Base-by-base conservation (phyloP, 1,140 invertebrate species). In the Heliothis subflexa region DNA sequence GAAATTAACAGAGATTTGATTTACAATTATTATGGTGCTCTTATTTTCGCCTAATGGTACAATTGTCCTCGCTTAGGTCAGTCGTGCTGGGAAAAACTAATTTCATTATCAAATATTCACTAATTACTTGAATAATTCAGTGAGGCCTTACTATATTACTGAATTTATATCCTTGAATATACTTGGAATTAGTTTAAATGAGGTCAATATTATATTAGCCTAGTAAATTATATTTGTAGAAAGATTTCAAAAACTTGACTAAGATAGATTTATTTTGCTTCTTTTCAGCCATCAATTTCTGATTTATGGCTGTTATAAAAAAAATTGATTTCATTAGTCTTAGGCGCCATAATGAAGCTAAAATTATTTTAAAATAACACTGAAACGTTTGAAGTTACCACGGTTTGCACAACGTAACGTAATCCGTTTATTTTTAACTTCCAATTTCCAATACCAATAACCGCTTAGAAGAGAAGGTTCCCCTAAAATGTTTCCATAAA, bases 1-100 rank as follows among this genome's bases (percentile, higher is more conserved):
- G 16, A 7, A 72, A 72, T 72, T 72, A 72, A 57, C n/a, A 33
- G 54, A 57, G n/a, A 72, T 54, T 72, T 57, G 70, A 57, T 72
- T 57, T 57, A 57, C 28, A 72, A 57, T 57, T 47, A 57, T 16
- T 47, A 57, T 16, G 33, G 12, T 18, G 13, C n/a, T 45, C 11
- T 11, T 59, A 28, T 25, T 25, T 28, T 28, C 55, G 16, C 4
- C 21, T 25, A 59, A 59, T 59, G 55, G 12, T 13, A 3, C 11
- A 25, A 59, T 59, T 28, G 55, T 13, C 21, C 55, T 28, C 25
- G 21, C 55, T 13, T 12, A 9, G 55, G 21, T 28, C 18, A 11
- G 18, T 25, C 21, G 11, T 40, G 7, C 33, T 7, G 12, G 2
- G 55, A 4, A 59, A 59, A 12, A 14, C 16, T 21, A 55, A 55